These are phyloP conservation scores for Nomada hirtipes DNA, from an alignment of 2,888 invertebrate genomes.

Conservation along the genomic window DNA sequence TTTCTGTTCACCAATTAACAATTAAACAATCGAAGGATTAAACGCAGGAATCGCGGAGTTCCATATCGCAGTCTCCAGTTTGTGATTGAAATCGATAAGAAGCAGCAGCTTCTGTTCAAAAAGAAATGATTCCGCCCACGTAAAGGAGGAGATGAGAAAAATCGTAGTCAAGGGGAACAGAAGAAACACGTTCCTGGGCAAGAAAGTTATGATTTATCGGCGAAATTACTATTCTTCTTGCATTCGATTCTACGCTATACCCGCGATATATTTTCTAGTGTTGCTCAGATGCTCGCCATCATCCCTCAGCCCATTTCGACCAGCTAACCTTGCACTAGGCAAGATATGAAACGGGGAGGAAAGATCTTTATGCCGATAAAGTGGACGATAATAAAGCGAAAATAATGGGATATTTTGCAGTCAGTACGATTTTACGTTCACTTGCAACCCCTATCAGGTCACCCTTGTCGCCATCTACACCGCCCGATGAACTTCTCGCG, in stretches of 20 bases:
- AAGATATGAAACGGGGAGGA: background rate
- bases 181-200: constrained; percentile 24
- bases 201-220: constrained; percentile 44
- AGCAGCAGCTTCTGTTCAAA: background rate
- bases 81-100: background rate
- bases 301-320: background rate
- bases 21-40: too few species aligned
- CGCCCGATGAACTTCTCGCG: too few species aligned
- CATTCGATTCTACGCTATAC: constrained; percentile 19
- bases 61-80: background rate
- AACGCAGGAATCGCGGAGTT: too few species aligned
- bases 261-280: constrained; percentile 37
- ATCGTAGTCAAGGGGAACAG: constrained; percentile 23
- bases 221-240: constrained; percentile 47
- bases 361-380: constrained; percentile 4
- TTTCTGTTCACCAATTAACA: too few species aligned
- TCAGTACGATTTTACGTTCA: background rate
- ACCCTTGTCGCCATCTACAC: background rate
- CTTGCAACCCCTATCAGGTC: background rate
- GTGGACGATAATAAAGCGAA: background rate
- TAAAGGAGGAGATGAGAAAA: constrained; percentile 25
- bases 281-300: constrained; percentile 16
- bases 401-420: background rate
- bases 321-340: background rate
- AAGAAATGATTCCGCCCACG: constrained; percentile 16